Evolutionary conservation across 2,888 invertebrate species (phyloP), one percentile per base, ranked within the genome.

Genomic region (Idaea dimidiata): DNA sequence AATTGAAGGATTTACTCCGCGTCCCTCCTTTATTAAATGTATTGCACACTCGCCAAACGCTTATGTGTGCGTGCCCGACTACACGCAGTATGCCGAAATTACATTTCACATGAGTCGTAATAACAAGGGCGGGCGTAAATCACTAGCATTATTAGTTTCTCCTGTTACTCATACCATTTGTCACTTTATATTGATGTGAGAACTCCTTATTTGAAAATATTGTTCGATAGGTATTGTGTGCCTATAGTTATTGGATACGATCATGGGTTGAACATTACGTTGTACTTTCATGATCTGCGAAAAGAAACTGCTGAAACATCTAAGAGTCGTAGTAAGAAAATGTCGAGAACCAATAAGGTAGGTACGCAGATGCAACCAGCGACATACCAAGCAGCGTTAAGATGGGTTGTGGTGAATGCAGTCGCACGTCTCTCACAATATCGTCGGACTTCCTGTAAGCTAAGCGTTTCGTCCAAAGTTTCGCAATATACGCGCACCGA

Each of bases 11-110:
- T 92, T 92, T 92, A 92, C 91, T 91, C 86, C 86, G 84, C 89
- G 91, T 89, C 91, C 91, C 91, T 91, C 91, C 91, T 92, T 91
- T 92, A 92, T 92, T 92, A 92, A 92, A 90, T 90, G 88, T 89
- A 91, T 86, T 90, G 91, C 91, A 91, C 90, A 89, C 91, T 83
- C 75, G 69, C 73, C 72, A 71, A 32, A 66, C 64, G 59, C 65
- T 69, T 74, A 65, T 80, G 83, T 87, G 86, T 88, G 88, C 74
- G 87, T 86, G 69, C 65, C 64, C 66, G 71, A 74, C 74, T 78
- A 86, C 85, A 86, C 86, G 86, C 86, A 86, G 85, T 86, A 86
- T 84, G 85, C 88, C 89, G 87, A 91, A 91, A 92, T 91, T 91
- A 91, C 91, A 90, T 91, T 91, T 92, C 91, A 88, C 91, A 89